Evolutionary conservation across 2,113 vertebrate genomes (phyloP), one percentile per base, ranked within the genome.

Genomic region (Syngnathus floridae): DNA sequence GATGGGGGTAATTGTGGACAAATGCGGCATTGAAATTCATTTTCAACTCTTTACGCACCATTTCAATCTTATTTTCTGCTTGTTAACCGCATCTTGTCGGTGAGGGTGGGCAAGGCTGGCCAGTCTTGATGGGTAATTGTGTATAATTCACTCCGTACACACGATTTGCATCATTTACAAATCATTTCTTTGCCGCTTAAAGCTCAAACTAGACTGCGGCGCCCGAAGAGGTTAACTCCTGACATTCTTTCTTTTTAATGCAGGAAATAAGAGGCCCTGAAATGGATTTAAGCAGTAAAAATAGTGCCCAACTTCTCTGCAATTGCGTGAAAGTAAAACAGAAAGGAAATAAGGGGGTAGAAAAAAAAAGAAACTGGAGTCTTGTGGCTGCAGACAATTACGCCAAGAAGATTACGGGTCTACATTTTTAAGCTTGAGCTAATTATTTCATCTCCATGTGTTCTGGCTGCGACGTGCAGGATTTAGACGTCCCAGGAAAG

Each of bases 21-120:
- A 98, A 99, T 94, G 95, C 92, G 86, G 95, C 94, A 98, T 97
- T 98, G 94, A 98, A 98, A 99, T 98, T 97, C 93, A 98, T 98
- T 97, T 95, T 95, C 95, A 94, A 95, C 95, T 95, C 95, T 93
- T 98, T 96, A 97, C 94, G 92, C 95, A 97, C 96, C 96, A 97
- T 99, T 97, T 95, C 95, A 99, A 98, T 98, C 96, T 95, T 97
- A 96, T 98, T 99, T 99, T 99, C 95, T 99, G 96, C 95, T 92
- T 98, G 94, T 98, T 99, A 98, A 94, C 96, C 93, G 96, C 94
- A 95, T 97, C 94, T 93, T 96, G 95, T 96, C 95, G 94, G 92
- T 93, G 92, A 91, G 93, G 94, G 92, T 94, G 93, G 94, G 93
- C 93, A 94, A 87, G 92, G 93, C 93, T 94, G 94, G 92, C 95